These are phyloP conservation scores for Sympetrum striolatum DNA, from an alignment of 2,888 invertebrate genomes.

Conservation along the genomic window DNA sequence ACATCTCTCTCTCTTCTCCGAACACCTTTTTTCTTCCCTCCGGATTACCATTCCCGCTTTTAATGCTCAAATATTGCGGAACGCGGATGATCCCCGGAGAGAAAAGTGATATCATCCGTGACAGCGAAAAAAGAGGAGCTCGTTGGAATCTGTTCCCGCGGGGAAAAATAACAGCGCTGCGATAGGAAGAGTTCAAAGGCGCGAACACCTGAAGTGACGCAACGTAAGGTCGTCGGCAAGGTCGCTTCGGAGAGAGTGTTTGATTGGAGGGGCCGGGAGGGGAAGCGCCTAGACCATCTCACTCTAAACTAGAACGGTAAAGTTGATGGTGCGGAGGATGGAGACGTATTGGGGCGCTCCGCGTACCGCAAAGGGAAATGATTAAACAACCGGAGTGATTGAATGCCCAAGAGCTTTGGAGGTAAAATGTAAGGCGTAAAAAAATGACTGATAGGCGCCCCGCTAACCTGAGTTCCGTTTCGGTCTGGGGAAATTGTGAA, in stretches of 20 bases:
- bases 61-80: background rate
- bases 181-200: conserved; percentile 14
- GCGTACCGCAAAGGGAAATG: background rate
- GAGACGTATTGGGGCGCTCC: background rate
- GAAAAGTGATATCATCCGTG: background rate
- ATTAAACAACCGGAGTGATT: no score
- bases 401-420: no score
- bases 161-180: background rate
- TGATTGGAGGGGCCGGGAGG: conserved; percentile 4
- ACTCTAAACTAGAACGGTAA: background rate
- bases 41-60: background rate
- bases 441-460: no score
- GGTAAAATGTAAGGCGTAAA: no score
- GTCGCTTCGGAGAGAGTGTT: background rate
- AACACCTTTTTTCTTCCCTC: background rate
- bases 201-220: background rate
- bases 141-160: background rate
- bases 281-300: background rate
- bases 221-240: conserved; percentile 30
- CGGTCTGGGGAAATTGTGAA: no score
- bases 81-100: background rate
- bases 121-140: background rate
- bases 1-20: background rate
- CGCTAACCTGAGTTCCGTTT: no score
- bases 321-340: background rate